Conservation (phyloP, 2,888 invertebrate species). For the Drosophila neonasuta region DNA sequence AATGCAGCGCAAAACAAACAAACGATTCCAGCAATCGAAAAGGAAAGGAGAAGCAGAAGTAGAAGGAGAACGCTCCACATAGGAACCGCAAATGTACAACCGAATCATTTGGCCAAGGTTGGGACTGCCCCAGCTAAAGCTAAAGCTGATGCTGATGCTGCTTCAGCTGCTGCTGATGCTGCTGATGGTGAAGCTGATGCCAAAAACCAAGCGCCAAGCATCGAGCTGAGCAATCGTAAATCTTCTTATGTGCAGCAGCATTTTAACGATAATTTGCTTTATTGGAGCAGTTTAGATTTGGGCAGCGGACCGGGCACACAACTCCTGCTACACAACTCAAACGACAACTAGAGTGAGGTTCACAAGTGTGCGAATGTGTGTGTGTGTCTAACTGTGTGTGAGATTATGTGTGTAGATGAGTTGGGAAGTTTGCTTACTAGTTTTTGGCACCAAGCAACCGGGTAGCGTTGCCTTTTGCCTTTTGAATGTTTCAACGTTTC, state of each 20-base stretch:
- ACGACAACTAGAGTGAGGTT: conserved; percentile 59
- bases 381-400: conserved; percentile 24
- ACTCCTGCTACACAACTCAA: conserved; percentile 59
- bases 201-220: conserved; percentile 53
- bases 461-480: conserved; percentile 39
- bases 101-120: conserved; percentile 55
- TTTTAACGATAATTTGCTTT: conserved; percentile 79
- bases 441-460: conserved; percentile 45
- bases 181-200: conserved; percentile 41
- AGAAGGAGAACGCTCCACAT: not conserved
- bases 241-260: conserved; percentile 77
- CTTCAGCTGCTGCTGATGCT: not conserved
- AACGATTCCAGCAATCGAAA: conserved; percentile 34
- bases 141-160: conserved; percentile 10
- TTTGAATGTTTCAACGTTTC: conserved; percentile 75
- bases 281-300: conserved; percentile 77
- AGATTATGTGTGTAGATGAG: conserved; percentile 3
- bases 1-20: conserved; percentile 57
- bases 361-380: conserved; percentile 14
- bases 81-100: conserved; percentile 61
- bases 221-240: conserved; percentile 75
- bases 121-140: conserved; percentile 21
- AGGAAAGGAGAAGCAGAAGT: not conserved
- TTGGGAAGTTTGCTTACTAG: conserved; percentile 43
- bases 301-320: conserved; percentile 52